Evolutionary conservation across 2,888 invertebrate species (phyloP), one percentile per base, ranked within the genome.

Genomic region (Molanna angustata): DNA sequence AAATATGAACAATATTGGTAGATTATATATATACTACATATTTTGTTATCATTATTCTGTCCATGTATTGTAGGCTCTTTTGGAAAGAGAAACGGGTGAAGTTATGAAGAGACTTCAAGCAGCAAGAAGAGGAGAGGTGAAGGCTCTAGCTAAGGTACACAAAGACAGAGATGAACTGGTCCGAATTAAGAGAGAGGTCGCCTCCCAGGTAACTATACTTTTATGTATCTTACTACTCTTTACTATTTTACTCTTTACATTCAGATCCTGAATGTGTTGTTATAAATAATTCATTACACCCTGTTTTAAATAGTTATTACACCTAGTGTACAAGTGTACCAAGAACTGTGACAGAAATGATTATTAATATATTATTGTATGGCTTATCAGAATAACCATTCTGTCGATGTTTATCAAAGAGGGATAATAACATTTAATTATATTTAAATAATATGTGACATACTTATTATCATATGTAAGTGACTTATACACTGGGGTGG

Each of bases 111-210:
- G 86, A 65, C 73, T 95, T 61, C 91, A 94, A 62, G 83, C 85
- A 52, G 85, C 86, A 53, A 84, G 92, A 56, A 85, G 92, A 61
- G 90, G 89, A 62, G 94, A 95, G 69, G 90, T 94, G 54, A 94
- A 93, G 67, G 84, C 84, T 43, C 74, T 96, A 55, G 86, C 89
- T 18, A 90, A 93, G 68, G 87, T 87, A 54, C 92, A 94, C 68
- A 83, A 89, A 62, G 94, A 96, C 70, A 89, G 94, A 63, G 94
- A 91, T 62, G 96, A 96, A 69, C 80, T 95, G 62, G 85, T 87
- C 58, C 79, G 91, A 66, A 87, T 90, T 69, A 93, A 92, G 69
- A 74, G 94, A 66, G 88, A 94, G 78, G 91, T 94, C 63, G 73
- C 51, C 3, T 52, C 45, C 14, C 54, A 54, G 49, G 60, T 57